phyloP scores from a whole-genome alignment of 2,113 vertebrate genomes.

The Hydropotes inermis region DNA sequence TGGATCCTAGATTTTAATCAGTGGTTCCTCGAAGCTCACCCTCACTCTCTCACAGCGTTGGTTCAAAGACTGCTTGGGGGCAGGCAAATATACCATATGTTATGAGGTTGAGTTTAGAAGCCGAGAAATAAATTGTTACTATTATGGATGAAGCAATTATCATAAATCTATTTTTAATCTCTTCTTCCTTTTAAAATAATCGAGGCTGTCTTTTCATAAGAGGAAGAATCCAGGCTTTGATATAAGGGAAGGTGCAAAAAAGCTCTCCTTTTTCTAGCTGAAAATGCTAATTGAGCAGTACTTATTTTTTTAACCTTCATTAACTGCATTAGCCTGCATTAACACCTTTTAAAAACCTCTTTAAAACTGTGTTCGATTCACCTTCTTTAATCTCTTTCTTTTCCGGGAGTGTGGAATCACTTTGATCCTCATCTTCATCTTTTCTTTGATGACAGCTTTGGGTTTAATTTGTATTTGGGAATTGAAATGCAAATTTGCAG shows the following conservation, averaged over 20 bases:
- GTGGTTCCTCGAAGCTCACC: constrained; percentile 6
- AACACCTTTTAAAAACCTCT: constrained; percentile 89
- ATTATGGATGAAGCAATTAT: constrained; percentile 80
- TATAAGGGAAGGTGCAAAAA: constrained; percentile 81
- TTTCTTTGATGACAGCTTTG: constrained; percentile 84
- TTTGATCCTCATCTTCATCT: constrained; percentile 86
- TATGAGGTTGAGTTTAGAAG: constrained; percentile 77
- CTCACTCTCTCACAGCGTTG: neutral
- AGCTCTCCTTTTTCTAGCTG: constrained; percentile 77
- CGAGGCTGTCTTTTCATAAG: constrained; percentile 82
- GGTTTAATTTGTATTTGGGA: constrained; percentile 85
- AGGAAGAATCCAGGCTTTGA: constrained; percentile 83
- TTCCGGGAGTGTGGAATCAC: constrained; percentile 81
- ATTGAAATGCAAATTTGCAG: constrained; percentile 87
- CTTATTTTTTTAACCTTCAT: constrained; percentile 78
- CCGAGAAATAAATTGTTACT: constrained; percentile 80
- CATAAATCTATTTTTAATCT: constrained; percentile 83
- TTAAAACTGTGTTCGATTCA: constrained; percentile 85
- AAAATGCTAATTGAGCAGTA: constrained; percentile 84
- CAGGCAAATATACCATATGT: constrained; percentile 41
- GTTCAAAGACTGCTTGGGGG: constrained; percentile 69
- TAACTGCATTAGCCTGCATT: constrained; percentile 85
- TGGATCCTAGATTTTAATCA: constrained; percentile 27
- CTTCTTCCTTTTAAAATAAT: constrained; percentile 82
- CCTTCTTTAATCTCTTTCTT: constrained; percentile 88